phyloP scores from a whole-genome alignment of 2,113 vertebrate species.

The Chlorodrepanis virens region DNA sequence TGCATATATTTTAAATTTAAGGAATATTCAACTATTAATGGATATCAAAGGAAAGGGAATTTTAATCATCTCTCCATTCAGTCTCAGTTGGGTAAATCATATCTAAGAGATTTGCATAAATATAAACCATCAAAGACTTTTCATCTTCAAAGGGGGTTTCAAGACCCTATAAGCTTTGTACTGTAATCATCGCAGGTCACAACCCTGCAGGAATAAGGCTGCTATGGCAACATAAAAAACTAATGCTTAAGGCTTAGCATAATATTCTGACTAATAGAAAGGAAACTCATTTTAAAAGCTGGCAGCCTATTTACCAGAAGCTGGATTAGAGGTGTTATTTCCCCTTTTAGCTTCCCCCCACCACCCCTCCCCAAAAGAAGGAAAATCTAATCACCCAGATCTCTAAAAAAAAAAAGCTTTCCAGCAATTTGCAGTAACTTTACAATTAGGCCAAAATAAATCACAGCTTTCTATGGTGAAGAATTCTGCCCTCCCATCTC shows the following conservation, averaged over 20 bases:
- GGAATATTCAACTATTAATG: conserved; percentile 93
- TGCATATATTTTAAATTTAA: conserved; percentile 86
- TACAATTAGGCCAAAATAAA: conserved; percentile 80
- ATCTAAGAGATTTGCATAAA: conserved; percentile 99
- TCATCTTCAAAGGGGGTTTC: conserved; percentile 99
- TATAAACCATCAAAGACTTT: conserved; percentile 99
- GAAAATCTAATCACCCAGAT: conserved; percentile 81
- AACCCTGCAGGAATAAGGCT: conserved; percentile 99
- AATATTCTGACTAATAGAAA: conserved; percentile 93
- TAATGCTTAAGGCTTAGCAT: conserved; percentile 99
- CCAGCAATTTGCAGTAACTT: conserved; percentile 80
- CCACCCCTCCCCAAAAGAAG: conserved; percentile 64
- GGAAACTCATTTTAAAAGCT: conserved; percentile 87
- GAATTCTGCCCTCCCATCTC: conserved; percentile 57
- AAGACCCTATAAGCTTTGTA: conserved; percentile 99
- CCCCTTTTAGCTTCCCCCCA: conserved; percentile 79
- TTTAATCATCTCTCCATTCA: conserved; percentile 99
- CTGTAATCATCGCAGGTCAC: conserved; percentile 99
- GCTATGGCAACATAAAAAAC: conserved; percentile 99
- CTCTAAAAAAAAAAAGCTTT: conserved; percentile 80
- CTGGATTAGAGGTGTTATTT: conserved; percentile 88
- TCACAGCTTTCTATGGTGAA: conserved; percentile 68
- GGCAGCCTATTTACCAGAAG: conserved; percentile 84
- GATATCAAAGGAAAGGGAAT: conserved; percentile 96
- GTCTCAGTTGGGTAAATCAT: conserved; percentile 99